A percentile compares a stretch with the other conserved stretches of the same genome.
These are phyloP conservation scores for Tinamus major DNA, from an alignment of 2,797 vertebrate genomes.

Conservation along the genomic window DNA sequence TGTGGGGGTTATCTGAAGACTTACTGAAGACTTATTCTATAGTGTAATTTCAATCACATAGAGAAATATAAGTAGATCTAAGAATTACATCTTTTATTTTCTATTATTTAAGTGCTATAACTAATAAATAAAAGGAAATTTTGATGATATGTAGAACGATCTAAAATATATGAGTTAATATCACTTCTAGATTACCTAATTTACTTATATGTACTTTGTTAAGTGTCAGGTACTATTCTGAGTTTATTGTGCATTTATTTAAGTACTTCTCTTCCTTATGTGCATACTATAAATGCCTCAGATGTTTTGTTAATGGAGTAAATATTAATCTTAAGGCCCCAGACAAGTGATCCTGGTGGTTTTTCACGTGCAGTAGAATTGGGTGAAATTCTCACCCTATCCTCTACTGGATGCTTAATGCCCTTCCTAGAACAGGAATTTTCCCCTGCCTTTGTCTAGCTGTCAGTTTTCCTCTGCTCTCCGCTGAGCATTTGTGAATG, in stretches of 20 bases:
- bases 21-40: not conserved
- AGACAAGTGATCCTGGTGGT: not conserved
- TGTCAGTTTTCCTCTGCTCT: not conserved
- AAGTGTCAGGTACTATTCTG: not conserved
- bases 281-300: not conserved
- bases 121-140: not conserved
- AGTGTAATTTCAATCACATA: not conserved
- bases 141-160: not conserved
- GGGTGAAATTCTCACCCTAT: not conserved
- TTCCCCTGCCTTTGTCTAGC: not conserved
- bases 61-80: not conserved
- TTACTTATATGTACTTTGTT: not conserved
- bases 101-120: not conserved
- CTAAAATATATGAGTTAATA: not conserved
- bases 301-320: not conserved
- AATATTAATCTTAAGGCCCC: not conserved
- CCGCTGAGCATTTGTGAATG: not conserved
- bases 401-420: not conserved
- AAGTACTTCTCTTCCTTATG: not conserved
- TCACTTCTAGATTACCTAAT: not conserved
- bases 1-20: not conserved
- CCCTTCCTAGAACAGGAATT: not conserved
- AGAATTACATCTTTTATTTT: not conserved
- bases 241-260: not conserved
- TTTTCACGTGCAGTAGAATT: not conserved